These are phyloP conservation scores for Poliocrania exsul DNA, from an alignment of 2,797 vertebrate species.

Conservation along the genomic window DNA sequence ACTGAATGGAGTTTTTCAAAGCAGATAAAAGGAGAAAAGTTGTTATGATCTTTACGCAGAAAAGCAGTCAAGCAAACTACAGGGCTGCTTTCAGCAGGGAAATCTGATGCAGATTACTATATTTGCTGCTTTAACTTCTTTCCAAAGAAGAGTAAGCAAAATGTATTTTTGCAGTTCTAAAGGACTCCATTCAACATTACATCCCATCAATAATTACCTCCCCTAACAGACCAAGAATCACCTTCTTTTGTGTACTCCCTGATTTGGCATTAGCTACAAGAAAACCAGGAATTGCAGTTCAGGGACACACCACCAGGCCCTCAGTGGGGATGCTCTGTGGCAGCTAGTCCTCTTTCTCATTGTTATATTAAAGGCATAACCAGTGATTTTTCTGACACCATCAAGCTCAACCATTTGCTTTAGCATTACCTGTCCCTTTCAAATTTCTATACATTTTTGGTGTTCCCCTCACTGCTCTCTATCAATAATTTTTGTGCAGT, in stretches of 20 bases:
- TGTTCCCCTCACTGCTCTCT: background rate
- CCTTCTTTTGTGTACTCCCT: background rate
- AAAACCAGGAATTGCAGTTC: accelerated
- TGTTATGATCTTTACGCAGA: background rate
- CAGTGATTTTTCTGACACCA: background rate
- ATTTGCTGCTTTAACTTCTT: background rate
- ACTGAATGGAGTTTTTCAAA: background rate
- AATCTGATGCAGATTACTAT: background rate
- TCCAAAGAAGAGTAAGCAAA: background rate
- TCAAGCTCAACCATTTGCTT: background rate
- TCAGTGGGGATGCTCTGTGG: background rate
- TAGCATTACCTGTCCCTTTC: background rate
- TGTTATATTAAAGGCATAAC: background rate
- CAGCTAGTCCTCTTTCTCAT: background rate
- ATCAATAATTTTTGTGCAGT: background rate
- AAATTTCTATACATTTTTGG: background rate
- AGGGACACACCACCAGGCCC: background rate
- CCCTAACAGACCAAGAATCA: background rate
- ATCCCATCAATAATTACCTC: background rate
- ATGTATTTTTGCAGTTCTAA: background rate
- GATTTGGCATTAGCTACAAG: background rate
- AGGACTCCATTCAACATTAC: background rate
- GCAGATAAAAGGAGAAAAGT: background rate
- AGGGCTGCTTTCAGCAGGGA: background rate
- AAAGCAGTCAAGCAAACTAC: background rate